phyloP scores from a whole-genome alignment of 2,888 invertebrate genomes.

The Polyploca ridens region DNA sequence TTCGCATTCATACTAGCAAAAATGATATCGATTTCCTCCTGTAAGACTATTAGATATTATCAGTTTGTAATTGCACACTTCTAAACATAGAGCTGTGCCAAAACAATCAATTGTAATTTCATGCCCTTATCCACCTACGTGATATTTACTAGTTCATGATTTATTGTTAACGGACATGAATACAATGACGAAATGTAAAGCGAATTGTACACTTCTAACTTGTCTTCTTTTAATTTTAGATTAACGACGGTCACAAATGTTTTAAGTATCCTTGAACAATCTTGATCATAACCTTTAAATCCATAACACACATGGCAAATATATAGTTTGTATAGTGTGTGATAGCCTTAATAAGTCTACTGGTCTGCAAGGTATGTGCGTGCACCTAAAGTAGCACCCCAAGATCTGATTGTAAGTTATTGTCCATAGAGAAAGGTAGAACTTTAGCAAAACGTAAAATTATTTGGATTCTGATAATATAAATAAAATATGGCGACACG shows the following conservation, averaged over 20 bases:
- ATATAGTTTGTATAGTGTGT: background rate
- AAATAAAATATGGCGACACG: conserved; percentile 1
- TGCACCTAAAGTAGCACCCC: conserved; percentile 9
- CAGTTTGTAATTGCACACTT: background rate
- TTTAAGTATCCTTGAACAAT: background rate
- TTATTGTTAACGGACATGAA: background rate
- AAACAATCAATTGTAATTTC: conserved; percentile 2
- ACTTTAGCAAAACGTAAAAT: conserved; percentile 8
- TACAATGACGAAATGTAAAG: background rate
- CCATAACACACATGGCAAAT: background rate
- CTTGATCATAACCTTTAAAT: background rate
- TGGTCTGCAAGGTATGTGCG: background rate
- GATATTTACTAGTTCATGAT: background rate
- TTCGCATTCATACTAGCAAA: background rate
- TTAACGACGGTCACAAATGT: background rate
- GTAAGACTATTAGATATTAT: background rate
- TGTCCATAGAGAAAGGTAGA: conserved; percentile 6
- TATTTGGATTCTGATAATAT: conserved; percentile 2
- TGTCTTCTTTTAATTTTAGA: too few relatives aligned
- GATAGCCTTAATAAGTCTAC: background rate
- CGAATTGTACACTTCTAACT: background rate
- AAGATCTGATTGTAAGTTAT: conserved; percentile 9
- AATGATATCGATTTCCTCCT: too few relatives aligned
- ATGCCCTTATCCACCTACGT: background rate
- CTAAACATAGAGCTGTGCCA: background rate